Evolutionary conservation across 2,113 vertebrate species (phyloP).

Genomic region (Tympanuchus pallidicinctus): DNA sequence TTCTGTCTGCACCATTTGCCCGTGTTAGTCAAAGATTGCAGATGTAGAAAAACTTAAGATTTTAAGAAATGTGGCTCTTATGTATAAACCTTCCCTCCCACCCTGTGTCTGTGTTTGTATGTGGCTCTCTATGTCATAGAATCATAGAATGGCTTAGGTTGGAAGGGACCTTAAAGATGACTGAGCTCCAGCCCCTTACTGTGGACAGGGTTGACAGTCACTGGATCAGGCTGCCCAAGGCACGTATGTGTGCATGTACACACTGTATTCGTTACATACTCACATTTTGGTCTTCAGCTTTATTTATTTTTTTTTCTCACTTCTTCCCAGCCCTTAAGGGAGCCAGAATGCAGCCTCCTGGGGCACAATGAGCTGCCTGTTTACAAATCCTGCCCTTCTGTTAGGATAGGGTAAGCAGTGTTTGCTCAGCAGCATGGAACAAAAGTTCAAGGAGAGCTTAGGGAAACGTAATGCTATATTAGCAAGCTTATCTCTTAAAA

Average conservation of each 20-base stretch:
- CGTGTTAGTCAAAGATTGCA: background rate
- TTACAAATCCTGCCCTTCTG: background rate
- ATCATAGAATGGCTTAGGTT: too few relatives aligned
- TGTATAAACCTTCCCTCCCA: background rate
- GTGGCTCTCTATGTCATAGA: too few relatives aligned
- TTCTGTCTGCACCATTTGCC: background rate
- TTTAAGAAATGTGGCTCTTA: background rate
- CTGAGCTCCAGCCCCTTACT: too few relatives aligned
- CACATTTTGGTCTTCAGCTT: background rate
- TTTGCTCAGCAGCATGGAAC: background rate
- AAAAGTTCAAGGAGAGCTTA: background rate
- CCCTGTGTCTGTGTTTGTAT: background rate
- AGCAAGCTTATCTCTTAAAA: background rate
- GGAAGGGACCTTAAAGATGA: too few relatives aligned
- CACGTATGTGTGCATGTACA: background rate
- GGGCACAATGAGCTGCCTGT: background rate
- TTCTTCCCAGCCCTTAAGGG: background rate
- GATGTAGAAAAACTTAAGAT: background rate
- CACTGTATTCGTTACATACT: accelerated
- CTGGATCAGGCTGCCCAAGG: too few relatives aligned
- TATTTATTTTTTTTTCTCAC: too few relatives aligned
- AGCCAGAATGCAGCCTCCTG: background rate
- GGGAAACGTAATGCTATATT: background rate
- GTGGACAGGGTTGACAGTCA: too few relatives aligned
- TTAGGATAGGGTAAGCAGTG: background rate